Percentiles rank a stretch among this genome's conserved stretches.
These are phyloP conservation scores for Alaudala cheleensis DNA, from an alignment of 2,113 vertebrate genomes.

Conservation along the genomic window DNA sequence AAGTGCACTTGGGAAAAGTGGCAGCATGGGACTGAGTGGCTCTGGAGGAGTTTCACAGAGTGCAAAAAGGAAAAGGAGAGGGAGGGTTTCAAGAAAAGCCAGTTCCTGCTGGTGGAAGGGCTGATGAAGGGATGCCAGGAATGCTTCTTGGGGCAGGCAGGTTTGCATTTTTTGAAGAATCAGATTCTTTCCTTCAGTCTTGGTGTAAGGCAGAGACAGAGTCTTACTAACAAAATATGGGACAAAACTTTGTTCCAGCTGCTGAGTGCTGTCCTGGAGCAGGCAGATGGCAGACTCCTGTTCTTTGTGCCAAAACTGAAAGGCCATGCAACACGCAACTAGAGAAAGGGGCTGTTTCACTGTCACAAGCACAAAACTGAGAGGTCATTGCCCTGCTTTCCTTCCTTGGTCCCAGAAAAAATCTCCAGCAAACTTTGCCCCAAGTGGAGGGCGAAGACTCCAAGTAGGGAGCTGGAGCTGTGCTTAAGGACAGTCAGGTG, in stretches of 20 bases:
- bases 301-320: background rate
- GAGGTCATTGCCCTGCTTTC: background rate
- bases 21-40: background rate
- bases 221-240: background rate
- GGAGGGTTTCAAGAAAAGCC: background rate
- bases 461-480: background rate
- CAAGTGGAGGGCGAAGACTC: background rate
- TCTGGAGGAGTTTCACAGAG: background rate
- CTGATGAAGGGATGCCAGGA: background rate
- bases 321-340: background rate
- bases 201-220: background rate
- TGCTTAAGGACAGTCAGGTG: background rate
- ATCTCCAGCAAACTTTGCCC: background rate
- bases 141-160: background rate
- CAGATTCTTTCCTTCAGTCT: background rate
- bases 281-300: background rate
- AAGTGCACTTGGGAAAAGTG: background rate
- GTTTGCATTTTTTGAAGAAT: background rate
- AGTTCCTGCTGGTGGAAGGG: background rate
- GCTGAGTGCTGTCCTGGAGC: background rate
- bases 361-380: background rate
- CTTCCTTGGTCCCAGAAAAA: slow-evolving; percentile 1
- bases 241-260: background rate
- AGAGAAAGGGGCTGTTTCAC: background rate
- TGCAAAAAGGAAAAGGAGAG: background rate